Evolutionary conservation across 2,797 vertebrate genomes (phyloP).

Genomic region (Taenioides sp.): DNA sequence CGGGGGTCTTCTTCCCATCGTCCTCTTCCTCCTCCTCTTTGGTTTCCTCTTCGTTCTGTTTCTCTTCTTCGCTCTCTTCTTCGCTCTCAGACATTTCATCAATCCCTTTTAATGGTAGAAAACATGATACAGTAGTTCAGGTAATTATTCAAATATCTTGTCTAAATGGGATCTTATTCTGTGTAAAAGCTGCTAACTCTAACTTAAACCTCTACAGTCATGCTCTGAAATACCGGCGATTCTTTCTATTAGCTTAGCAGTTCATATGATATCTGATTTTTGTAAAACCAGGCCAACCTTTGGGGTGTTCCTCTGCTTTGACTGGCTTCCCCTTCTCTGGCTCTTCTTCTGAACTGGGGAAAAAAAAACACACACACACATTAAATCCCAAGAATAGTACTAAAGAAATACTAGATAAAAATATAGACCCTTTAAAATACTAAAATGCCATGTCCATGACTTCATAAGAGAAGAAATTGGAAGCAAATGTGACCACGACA

Average conservation of each 20-base stretch:
- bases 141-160: background rate
- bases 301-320: constrained; percentile 82
- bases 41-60: constrained; percentile 83
- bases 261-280: too few species aligned
- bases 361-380: background rate
- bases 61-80: constrained; percentile 92
- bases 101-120: constrained; percentile 66
- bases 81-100: constrained; percentile 88
- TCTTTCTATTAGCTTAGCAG: too few species aligned
- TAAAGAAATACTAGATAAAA: too few species aligned
- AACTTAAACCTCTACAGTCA: too few species aligned
- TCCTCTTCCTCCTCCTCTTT: constrained; percentile 86
- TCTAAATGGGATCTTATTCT: too few species aligned
- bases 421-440: too few species aligned
- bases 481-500: too few species aligned
- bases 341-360: constrained; percentile 79
- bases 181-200: too few species aligned
- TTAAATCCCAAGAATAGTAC: background rate
- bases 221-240: too few species aligned
- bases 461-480: too few species aligned
- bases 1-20: constrained; percentile 84
- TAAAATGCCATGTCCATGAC: too few species aligned
- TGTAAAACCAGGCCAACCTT: constrained; percentile 68
- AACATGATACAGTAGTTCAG: background rate
- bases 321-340: constrained; percentile 72